phyloP scores from a whole-genome alignment of 1,140 invertebrate genomes.

The Brachionus rubens region DNA sequence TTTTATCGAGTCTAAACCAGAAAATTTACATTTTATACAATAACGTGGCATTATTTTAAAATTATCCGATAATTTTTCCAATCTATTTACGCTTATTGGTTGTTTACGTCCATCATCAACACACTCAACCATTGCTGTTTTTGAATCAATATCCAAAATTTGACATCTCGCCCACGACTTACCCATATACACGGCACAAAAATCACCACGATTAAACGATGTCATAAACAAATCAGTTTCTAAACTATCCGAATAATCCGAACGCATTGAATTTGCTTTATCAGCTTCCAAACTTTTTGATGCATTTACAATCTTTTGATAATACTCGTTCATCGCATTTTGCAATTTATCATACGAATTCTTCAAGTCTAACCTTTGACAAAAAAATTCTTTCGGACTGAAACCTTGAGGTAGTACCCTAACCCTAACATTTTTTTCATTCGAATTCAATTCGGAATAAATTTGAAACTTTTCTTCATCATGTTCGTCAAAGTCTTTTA shows the following conservation, averaged over 20 bases:
- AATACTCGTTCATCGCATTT: constrained; percentile 12
- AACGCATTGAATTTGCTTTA: not conserved
- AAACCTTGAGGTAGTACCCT: not conserved
- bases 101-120: constrained; percentile 18
- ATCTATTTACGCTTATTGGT: not conserved
- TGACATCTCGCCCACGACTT: constrained; percentile 16
- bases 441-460: not conserved
- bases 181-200: not conserved
- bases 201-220: not conserved
- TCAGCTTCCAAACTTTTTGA: constrained; percentile 24
- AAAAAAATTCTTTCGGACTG: not conserved
- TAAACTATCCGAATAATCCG: not conserved
- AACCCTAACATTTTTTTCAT: not conserved
- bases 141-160: not conserved
- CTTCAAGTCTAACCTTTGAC: not conserved
- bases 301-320: constrained; percentile 12
- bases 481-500: constrained; percentile 26
- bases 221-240: constrained; percentile 10
- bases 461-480: not conserved
- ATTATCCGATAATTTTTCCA: constrained; percentile 28
- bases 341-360: constrained; percentile 2
- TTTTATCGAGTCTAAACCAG: not conserved
- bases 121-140: constrained; percentile 7
- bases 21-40: constrained; percentile 14
- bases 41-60: constrained; percentile 32